Conservation (phyloP, 2,888 invertebrate genomes). For the Gymnocheta viridis region DNA sequence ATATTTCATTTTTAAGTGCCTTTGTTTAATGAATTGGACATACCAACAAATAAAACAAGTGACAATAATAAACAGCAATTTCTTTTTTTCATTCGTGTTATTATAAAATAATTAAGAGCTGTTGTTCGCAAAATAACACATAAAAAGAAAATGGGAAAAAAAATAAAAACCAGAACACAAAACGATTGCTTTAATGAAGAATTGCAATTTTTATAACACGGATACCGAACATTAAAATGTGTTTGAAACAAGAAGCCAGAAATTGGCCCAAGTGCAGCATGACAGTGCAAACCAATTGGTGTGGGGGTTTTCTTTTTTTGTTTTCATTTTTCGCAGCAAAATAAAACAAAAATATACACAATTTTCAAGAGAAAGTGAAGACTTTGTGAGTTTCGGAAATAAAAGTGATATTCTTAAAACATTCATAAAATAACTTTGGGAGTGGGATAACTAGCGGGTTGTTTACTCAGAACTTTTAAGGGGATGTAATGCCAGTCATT, state of each 20-base stretch:
- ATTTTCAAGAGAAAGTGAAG: slow-evolving; percentile 16
- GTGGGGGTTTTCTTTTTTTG: not conserved
- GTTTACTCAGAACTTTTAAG: no score
- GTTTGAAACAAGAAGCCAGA: not conserved
- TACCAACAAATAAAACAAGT: slow-evolving; percentile 46
- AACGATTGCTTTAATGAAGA: slow-evolving; percentile 44
- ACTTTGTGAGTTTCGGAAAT: no score
- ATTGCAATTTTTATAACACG: slow-evolving; percentile 48
- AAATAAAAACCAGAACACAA: not conserved
- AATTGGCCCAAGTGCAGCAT: slow-evolving; percentile 50
- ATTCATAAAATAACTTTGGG: no score
- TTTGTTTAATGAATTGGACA: slow-evolving; percentile 60
- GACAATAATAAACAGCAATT: slow-evolving; percentile 36
- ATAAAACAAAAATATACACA: not conserved
- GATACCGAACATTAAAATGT: slow-evolving; percentile 11
- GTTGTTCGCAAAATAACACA: slow-evolving; percentile 34
- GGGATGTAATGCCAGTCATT: no score
- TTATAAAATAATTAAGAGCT: slow-evolving; percentile 62
- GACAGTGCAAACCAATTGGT: slow-evolving; percentile 19
- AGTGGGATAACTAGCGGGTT: no score
- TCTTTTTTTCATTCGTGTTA: slow-evolving; percentile 40
- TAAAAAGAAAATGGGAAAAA: slow-evolving; percentile 2
- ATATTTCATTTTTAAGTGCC: slow-evolving; percentile 29
- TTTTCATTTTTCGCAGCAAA: not conserved
- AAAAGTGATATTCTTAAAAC: no score